These are phyloP conservation scores for Phortica okadai DNA, from an alignment of 2,888 invertebrate species.

Conservation along the genomic window DNA sequence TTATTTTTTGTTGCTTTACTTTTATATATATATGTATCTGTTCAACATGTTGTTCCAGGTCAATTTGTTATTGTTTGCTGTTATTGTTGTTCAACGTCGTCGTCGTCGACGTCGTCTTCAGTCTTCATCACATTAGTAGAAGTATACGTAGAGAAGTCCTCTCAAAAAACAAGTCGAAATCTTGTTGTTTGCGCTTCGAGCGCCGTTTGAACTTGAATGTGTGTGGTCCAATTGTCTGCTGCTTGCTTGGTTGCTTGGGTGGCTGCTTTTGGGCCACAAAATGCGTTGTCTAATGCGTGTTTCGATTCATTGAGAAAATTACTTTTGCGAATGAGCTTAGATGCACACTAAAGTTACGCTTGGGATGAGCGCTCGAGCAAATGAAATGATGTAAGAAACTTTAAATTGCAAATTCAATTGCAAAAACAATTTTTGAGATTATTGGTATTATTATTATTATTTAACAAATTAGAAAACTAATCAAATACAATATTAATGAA, in stretches of 20 bases:
- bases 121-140: too few species aligned
- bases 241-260: not conserved
- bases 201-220: not conserved
- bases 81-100: conserved; percentile 34
- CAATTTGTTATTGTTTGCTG: conserved; percentile 58
- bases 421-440: too few species aligned
- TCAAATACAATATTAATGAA: too few species aligned
- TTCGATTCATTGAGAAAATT: not conserved
- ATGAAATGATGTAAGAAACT: too few species aligned
- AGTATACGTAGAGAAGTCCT: conserved; percentile 12
- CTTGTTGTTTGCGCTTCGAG: not conserved
- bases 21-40: conserved; percentile 58
- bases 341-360: not conserved
- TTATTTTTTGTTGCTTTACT: conserved; percentile 35
- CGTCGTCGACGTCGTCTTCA: not conserved
- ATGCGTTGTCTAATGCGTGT: not conserved
- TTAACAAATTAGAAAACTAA: too few species aligned
- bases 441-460: too few species aligned
- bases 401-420: too few species aligned
- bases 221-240: not conserved
- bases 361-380: too few species aligned
- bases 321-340: not conserved
- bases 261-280: not conserved
- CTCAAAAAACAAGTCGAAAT: conserved; percentile 25
- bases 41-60: conserved; percentile 62